Percentiles rank a stretch among this genome's conserved stretches.
phyloP scores from a whole-genome alignment of 2,113 vertebrate genomes.

The Colius striatus region DNA sequence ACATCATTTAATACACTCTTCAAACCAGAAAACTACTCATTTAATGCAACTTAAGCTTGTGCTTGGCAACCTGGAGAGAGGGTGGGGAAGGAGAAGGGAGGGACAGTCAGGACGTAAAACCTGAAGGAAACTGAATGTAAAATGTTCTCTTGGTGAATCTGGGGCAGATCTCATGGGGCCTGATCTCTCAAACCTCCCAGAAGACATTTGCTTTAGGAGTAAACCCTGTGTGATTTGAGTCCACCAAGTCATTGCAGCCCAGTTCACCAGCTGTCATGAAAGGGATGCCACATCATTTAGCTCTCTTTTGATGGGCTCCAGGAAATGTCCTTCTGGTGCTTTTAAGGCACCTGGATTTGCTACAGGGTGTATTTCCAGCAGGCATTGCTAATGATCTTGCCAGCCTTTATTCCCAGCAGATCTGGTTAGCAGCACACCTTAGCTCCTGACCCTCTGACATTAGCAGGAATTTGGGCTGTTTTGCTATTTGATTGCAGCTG shows the following conservation, averaged over 20 bases:
- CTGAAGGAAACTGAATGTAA: background rate
- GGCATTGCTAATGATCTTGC: background rate
- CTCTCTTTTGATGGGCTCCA: background rate
- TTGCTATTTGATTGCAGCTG: background rate
- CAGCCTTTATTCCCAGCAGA: background rate
- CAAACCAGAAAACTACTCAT: background rate
- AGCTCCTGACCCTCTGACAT: background rate
- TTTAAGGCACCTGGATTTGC: background rate
- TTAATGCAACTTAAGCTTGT: background rate
- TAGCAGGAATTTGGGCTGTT: background rate
- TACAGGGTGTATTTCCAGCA: background rate
- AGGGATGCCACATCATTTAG: background rate
- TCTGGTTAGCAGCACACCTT: background rate
- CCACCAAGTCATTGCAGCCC: background rate
- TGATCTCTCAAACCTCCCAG: background rate
- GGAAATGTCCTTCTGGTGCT: background rate
- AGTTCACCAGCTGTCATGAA: fast-evolving
- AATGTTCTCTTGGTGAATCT: background rate
- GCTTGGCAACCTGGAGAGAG: constrained; percentile 11
- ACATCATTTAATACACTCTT: constrained; percentile 23
- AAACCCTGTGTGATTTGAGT: background rate
- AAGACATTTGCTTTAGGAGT: background rate
- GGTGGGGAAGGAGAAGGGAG: constrained; percentile 34
- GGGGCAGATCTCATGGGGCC: background rate
- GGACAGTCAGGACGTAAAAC: background rate